A percentile compares a stretch with the other conserved stretches of the same genome.
These are phyloP conservation scores for Holothuria leucospilota DNA, from an alignment of 53 echinoderm and acorn worm species.

Conservation along the genomic window DNA sequence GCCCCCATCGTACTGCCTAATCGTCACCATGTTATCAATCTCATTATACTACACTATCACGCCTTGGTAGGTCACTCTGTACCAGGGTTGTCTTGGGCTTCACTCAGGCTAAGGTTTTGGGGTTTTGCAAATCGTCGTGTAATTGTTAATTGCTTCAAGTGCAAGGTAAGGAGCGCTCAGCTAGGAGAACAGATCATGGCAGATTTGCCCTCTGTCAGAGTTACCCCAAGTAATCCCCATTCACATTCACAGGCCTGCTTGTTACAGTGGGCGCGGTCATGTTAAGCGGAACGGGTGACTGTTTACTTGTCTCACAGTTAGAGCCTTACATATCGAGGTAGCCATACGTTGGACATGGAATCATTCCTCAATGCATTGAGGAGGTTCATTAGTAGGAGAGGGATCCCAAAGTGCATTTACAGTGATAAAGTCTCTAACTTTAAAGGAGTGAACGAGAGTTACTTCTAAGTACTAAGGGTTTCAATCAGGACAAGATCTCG, in stretches of 20 bases:
- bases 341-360: too few relatives aligned
- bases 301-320: constrained; percentile 47
- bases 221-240: constrained; percentile 58
- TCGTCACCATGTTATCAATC: constrained; percentile 41
- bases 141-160: constrained; percentile 48
- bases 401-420: constrained; percentile 14
- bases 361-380: too few relatives aligned
- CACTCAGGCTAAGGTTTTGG: constrained; percentile 54
- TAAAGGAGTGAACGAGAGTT: constrained; percentile 52
- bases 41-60: constrained; percentile 60
- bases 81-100: constrained; percentile 53
- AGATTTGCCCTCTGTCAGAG: constrained; percentile 49
- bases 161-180: constrained; percentile 27
- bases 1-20: constrained; percentile 56
- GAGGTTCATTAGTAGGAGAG: constrained; percentile 28
- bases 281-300: constrained; percentile 62
- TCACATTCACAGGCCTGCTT: constrained; percentile 42
- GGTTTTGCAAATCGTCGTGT: constrained; percentile 32
- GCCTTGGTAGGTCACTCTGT: constrained; percentile 61
- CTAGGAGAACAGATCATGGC: constrained; percentile 54
- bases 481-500: constrained; percentile 37
- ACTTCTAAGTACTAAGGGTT: not conserved
- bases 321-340: constrained; percentile 39
- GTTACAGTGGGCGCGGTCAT: constrained; percentile 53
- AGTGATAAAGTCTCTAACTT: constrained; percentile 63